Percentiles rank a stretch among this genome's conserved stretches.
Conservation (phyloP, 2,888 invertebrate species). For the Mythimna loreyi region DNA sequence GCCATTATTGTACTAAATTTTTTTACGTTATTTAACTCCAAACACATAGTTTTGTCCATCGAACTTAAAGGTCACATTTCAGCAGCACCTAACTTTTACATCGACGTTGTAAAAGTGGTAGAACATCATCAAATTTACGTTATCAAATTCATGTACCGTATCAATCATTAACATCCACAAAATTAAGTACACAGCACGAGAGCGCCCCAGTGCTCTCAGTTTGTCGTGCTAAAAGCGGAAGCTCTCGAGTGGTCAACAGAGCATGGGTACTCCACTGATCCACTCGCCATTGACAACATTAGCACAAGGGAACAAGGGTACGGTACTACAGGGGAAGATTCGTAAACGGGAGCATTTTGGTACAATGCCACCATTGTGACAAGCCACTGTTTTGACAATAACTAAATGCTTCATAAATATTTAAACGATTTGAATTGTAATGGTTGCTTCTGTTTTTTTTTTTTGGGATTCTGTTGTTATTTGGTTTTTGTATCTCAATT, state of each 20-base stretch:
- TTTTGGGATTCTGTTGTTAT: not conserved
- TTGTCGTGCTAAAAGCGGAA: slow-evolving; percentile 73
- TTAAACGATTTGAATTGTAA: slow-evolving; percentile 83
- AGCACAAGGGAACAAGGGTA: slow-evolving; percentile 62
- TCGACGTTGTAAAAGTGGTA: too few species aligned
- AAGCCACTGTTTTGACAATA: slow-evolving; percentile 87
- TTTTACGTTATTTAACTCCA: too few species aligned
- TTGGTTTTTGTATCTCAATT: not conserved
- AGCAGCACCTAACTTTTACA: too few species aligned
- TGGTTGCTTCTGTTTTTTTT: slow-evolving; percentile 23
- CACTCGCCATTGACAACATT: slow-evolving; percentile 47
- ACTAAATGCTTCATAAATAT: slow-evolving; percentile 87
- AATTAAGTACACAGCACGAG: slow-evolving; percentile 18
- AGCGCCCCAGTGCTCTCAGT: slow-evolving; percentile 33
- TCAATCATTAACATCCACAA: not conserved
- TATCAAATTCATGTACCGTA: not conserved
- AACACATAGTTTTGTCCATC: too few species aligned
- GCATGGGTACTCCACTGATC: slow-evolving; percentile 71
- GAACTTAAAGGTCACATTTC: not conserved
- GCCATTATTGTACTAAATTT: too few species aligned
- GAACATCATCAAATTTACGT: too few species aligned
- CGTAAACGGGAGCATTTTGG: slow-evolving; percentile 64
- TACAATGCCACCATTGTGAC: slow-evolving; percentile 81
- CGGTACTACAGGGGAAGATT: slow-evolving; percentile 31
- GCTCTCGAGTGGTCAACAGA: slow-evolving; percentile 84